Evolutionary conservation across 2,888 invertebrate species (phyloP).

Genomic region (Trichopria drosophilae): DNA sequence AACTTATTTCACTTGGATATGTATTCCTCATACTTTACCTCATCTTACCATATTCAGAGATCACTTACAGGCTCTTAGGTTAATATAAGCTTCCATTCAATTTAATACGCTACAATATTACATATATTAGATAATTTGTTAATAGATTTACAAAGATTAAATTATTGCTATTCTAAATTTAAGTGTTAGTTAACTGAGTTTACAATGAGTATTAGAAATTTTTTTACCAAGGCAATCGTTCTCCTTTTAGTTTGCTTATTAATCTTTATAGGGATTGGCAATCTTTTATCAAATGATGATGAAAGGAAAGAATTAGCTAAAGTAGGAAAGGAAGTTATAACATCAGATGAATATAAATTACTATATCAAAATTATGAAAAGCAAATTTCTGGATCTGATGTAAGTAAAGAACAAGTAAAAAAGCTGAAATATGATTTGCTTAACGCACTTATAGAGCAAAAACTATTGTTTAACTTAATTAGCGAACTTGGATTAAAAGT

Average conservation of each 20-base stretch:
- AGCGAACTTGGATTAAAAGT: slow-evolving; percentile 13
- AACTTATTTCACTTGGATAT: too few relatives aligned
- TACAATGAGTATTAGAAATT: slow-evolving; percentile 14
- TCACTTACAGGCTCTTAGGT: too few relatives aligned
- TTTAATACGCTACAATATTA: slow-evolving; percentile 13
- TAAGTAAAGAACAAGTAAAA: slow-evolving; percentile 15
- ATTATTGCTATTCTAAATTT: slow-evolving; percentile 13
- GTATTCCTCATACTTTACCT: too few relatives aligned
- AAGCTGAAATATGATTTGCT: slow-evolving; percentile 15
- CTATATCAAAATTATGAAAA: slow-evolving; percentile 17
- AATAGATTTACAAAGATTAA: slow-evolving; percentile 14
- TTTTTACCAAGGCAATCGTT: slow-evolving; percentile 14
- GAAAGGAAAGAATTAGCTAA: slow-evolving; percentile 17
- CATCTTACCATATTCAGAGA: too few relatives aligned
- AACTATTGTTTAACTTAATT: slow-evolving; percentile 16
- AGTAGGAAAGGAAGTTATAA: slow-evolving; percentile 20
- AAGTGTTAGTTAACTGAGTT: slow-evolving; percentile 12
- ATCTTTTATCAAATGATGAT: slow-evolving; percentile 20
- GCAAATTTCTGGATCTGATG: slow-evolving; percentile 16
- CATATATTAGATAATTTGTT: slow-evolving; percentile 7
- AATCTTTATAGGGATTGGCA: slow-evolving; percentile 19
- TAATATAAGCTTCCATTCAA: too few relatives aligned
- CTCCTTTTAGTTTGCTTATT: slow-evolving; percentile 20
- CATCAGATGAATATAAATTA: slow-evolving; percentile 18
- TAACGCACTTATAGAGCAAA: slow-evolving; percentile 17